Evolutionary conservation across 2,888 invertebrate genomes (phyloP).

Genomic region (Xanthorhoe spadicearia): DNA sequence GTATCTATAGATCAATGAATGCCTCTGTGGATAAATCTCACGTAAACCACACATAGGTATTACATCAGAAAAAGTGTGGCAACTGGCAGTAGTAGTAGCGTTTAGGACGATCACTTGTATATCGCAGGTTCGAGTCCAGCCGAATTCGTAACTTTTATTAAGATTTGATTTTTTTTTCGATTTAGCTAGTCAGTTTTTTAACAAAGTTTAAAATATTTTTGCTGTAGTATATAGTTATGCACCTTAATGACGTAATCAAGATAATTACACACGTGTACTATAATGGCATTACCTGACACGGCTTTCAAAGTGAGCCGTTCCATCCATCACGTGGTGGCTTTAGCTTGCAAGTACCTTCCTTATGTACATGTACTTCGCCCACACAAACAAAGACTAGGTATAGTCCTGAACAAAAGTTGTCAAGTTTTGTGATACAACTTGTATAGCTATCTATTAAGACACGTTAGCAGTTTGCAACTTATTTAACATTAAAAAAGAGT

Average conservation of each 20-base stretch:
- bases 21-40: not conserved
- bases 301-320: constrained; percentile 8
- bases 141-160: no score
- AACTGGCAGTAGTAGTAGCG: no score
- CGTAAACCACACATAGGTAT: no score
- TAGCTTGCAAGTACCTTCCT: not conserved
- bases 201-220: no score
- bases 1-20: not conserved
- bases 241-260: not conserved
- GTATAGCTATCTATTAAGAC: no score
- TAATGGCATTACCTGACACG: constrained; percentile 8
- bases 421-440: not conserved
- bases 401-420: not conserved
- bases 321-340: constrained; percentile 12
- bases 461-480: no score
- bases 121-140: no score
- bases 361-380: not conserved
- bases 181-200: no score
- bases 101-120: no score
- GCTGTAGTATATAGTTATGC: not conserved
- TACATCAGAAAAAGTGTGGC: no score
- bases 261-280: not conserved
- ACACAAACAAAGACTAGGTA: not conserved
- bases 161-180: no score
- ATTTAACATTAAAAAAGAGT: no score